phyloP scores from a whole-genome alignment of 2,113 vertebrate genomes.

The Mormoops blainvillei region DNA sequence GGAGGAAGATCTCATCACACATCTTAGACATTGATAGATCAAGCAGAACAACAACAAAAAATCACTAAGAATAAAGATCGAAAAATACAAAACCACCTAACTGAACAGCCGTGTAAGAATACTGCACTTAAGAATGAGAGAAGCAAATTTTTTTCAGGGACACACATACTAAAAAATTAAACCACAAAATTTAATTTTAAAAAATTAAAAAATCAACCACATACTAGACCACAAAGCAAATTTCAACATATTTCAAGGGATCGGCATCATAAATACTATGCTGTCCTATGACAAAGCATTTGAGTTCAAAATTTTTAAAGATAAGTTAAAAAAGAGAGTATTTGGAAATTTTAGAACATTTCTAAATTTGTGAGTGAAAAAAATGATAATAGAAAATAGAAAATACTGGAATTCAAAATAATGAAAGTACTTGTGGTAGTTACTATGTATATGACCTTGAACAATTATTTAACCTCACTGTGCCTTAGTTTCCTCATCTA shows the following conservation, averaged over 20 bases:
- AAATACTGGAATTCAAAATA: neutral
- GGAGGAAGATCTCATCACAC: neutral
- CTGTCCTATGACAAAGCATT: neutral
- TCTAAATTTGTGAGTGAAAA: neutral
- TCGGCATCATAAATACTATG: neutral
- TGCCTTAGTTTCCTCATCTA: neutral
- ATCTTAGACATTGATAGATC: neutral
- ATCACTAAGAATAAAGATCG: neutral
- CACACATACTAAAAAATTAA: neutral
- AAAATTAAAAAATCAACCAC: neutral
- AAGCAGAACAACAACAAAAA: neutral
- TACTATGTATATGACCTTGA: conserved; percentile 37
- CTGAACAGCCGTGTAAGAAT: neutral
- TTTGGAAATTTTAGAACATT: neutral
- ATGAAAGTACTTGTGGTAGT: neutral
- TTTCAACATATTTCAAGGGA: neutral
- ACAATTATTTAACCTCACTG: neutral
- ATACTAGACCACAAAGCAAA: neutral
- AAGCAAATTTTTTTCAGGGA: neutral
- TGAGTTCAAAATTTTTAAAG: neutral
- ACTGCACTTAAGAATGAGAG: neutral
- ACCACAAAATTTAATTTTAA: no score
- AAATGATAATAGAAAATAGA: neutral
- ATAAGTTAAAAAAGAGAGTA: neutral
- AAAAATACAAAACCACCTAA: neutral